Conservation (phyloP, 2,888 invertebrate genomes). For the Gryllus longicercus region DNA sequence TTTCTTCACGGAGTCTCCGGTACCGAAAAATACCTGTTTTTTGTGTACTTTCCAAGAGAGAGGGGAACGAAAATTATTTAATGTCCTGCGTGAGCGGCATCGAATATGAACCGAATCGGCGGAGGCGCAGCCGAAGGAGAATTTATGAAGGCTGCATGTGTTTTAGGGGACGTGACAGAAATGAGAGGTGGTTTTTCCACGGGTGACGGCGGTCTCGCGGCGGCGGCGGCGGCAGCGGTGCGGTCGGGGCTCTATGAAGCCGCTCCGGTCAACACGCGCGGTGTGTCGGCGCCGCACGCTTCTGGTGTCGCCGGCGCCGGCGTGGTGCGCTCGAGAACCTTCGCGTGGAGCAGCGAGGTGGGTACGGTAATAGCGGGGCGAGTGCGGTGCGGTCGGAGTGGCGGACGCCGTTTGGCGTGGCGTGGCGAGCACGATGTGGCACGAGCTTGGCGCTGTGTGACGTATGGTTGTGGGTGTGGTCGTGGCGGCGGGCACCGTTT, state of each 20-base stretch:
- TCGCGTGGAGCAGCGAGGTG: background rate
- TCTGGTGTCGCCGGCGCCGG: too few species aligned
- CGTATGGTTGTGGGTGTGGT: too few species aligned
- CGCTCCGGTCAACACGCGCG: background rate
- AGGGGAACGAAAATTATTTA: background rate
- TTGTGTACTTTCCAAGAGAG: background rate
- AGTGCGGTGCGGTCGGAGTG: too few species aligned
- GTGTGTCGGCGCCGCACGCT: background rate
- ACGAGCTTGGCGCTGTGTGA: too few species aligned
- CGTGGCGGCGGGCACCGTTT: background rate
- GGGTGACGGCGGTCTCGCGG: background rate
- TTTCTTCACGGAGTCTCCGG: background rate
- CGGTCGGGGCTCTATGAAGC: background rate
- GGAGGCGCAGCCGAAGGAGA: background rate
- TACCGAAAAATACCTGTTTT: constrained; percentile 6
- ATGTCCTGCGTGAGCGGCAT: background rate
- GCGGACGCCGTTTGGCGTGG: too few species aligned
- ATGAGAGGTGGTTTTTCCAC: background rate
- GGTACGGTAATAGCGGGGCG: too few species aligned
- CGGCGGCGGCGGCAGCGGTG: background rate
- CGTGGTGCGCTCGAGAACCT: background rate
- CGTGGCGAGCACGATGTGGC: too few species aligned
- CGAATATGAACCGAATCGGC: background rate
- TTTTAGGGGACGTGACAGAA: constrained; percentile 8
- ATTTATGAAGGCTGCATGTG: constrained; percentile 17